Base-by-base conservation (phyloP, 2,113 vertebrate genomes). In the Anser cygnoides region DNA sequence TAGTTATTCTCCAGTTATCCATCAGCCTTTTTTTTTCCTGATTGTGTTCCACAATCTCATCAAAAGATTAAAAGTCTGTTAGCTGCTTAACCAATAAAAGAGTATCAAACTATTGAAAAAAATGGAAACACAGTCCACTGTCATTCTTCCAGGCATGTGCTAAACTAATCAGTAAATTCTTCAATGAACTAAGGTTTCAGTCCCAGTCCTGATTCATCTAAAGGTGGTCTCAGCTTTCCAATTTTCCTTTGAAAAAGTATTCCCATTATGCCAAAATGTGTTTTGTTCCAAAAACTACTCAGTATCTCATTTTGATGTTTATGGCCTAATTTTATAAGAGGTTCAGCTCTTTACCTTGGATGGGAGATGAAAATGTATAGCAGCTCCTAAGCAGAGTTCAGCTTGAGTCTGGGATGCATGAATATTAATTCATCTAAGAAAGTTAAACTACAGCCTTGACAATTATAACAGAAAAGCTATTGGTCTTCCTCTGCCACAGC, bases 51-150 rank as follows among this genome's bases (percentile, higher is more conserved):
- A 35, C 35, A 35, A 35, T 35, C 35, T 35, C 43, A 94, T 95
- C 85, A 94, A 91, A 97, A 96, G 87, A 95, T 68, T 92, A 95
- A 95, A 89, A 95, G 92, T 82, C 33, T 94, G 62, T 96, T 86
- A 95, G 63, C 33, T 68, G 26, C 92, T 97, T 62, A 94, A 82
- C 9, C 41, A 74, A 93, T 58, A 96, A 54, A 35, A 35, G 33
- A 84, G 28, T 22, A 95, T 65, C 50, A 96, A 96, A 92, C 10
- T 35, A 86, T 11, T 76, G 49, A 91, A 84, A 92, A 93, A 95
- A 93, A 94, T 37, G 43, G 66, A 93, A 90, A 16, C 16, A 86
- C 76, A 96, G 94, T 91, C 16, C 37, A 67, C 23, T 49, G 23
- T 78, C 70, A 70, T 55, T 86, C 95, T 58, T 59, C 58, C 91